These are phyloP conservation scores for Ia io DNA, from an alignment of 2,113 vertebrate genomes.

Conservation along the genomic window DNA sequence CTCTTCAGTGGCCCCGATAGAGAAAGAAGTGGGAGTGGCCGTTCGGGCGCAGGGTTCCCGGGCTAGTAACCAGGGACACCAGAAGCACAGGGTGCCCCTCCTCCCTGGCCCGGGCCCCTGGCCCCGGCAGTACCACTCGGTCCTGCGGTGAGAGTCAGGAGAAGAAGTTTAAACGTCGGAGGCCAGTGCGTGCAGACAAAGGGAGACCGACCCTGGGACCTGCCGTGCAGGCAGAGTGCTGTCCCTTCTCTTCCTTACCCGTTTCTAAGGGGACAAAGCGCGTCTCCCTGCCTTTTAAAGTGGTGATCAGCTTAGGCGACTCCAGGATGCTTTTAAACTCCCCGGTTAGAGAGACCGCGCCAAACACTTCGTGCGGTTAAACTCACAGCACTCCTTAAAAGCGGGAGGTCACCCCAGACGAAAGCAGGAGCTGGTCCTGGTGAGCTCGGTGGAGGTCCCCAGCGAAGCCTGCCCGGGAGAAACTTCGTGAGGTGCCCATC, in stretches of 20 bases:
- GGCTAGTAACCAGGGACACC: not conserved
- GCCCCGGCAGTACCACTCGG: not conserved
- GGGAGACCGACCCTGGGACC: not conserved
- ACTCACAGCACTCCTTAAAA: not conserved
- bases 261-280: not conserved
- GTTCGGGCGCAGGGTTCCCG: not conserved
- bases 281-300: not conserved
- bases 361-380: not conserved
- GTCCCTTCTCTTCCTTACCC: not conserved
- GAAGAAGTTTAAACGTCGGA: not conserved
- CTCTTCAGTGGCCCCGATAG: not conserved
- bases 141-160: not conserved
- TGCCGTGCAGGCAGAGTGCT: no score
- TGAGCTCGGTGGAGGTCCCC: not conserved
- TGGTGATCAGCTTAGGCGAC: not conserved
- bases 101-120: not conserved
- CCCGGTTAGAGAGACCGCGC: not conserved
- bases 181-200: not conserved
- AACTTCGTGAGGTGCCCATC: rapidly evolving
- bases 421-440: not conserved
- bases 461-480: not conserved
- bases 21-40: not conserved
- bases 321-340: not conserved
- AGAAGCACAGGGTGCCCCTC: not conserved
- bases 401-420: not conserved